Evolutionary conservation across 2,113 vertebrate genomes (phyloP).

Genomic region (Monarcha castaneiventris): DNA sequence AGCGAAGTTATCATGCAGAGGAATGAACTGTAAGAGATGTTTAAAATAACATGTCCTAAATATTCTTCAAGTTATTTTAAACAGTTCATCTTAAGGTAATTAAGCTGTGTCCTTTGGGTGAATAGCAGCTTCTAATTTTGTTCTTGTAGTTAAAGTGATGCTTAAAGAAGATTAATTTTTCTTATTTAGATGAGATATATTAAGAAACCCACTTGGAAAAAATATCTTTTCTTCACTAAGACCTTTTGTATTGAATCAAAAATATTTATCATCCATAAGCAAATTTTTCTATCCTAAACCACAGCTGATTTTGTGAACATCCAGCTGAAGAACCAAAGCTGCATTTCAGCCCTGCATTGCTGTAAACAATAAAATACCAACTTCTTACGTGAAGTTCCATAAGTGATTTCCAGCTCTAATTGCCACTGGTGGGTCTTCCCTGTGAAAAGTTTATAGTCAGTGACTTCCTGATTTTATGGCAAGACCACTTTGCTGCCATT

Average conservation of each 20-base stretch:
- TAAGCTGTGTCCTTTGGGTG: slow-evolving; percentile 2
- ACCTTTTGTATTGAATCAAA: background rate
- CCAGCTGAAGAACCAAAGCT: background rate
- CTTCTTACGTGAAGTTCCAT: background rate
- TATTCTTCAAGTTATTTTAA: slow-evolving; percentile 19
- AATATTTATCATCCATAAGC: background rate
- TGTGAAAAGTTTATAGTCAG: background rate
- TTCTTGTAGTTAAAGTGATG: background rate
- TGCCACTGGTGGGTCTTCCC: background rate
- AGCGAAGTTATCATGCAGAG: slow-evolving; percentile 8
- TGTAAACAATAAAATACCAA: background rate
- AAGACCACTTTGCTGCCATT: background rate
- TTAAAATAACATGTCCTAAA: slow-evolving; percentile 43
- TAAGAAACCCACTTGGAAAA: background rate
- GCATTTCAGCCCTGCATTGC: background rate
- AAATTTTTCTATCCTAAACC: background rate
- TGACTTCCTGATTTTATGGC: background rate
- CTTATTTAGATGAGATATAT: background rate
- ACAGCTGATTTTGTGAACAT: background rate
- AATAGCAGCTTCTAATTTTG: background rate
- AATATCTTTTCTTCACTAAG: background rate
- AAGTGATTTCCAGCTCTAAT: background rate
- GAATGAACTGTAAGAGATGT: background rate
- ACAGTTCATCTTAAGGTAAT: slow-evolving; percentile 30
- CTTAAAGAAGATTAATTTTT: background rate